Evolutionary conservation across 1,140 invertebrate species (phyloP).

Genomic region (Papilio helenus): DNA sequence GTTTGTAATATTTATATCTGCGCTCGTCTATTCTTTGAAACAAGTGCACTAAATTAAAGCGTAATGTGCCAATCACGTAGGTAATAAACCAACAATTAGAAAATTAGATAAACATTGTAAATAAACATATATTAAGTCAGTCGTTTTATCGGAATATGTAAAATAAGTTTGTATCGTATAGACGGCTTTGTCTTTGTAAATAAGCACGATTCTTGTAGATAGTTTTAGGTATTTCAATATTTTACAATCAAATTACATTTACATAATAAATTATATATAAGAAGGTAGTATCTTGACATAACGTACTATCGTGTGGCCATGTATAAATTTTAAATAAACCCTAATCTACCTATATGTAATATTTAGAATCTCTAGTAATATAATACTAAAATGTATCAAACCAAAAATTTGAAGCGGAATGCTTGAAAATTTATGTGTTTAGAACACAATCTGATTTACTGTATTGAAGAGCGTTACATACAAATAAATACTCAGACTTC

Average conservation of each 20-base stretch:
- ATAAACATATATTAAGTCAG: constrained; percentile 67
- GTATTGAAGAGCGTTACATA: constrained; percentile 64
- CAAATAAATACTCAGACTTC: constrained; percentile 39
- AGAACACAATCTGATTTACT: constrained; percentile 72
- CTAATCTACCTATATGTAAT: constrained; percentile 54
- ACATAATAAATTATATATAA: constrained; percentile 48
- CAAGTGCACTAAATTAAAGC: constrained; percentile 39
- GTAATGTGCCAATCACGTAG: constrained; percentile 61
- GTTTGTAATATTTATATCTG: constrained; percentile 36
- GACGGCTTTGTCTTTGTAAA: constrained; percentile 49
- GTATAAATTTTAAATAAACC: constrained; percentile 68
- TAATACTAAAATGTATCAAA: constrained; percentile 75
- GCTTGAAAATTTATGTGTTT: constrained; percentile 82
- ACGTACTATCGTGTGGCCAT: constrained; percentile 72
- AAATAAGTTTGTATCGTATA: constrained; percentile 32
- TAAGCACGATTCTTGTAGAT: constrained; percentile 58
- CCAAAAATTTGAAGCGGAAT: constrained; percentile 81
- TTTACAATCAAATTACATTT: constrained; percentile 51
- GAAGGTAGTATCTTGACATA: constrained; percentile 55
- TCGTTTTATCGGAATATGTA: constrained; percentile 50
- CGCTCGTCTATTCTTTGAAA: constrained; percentile 39
- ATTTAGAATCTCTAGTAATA: constrained; percentile 63
- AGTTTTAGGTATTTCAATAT: constrained; percentile 52
- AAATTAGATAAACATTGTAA: constrained; percentile 68
- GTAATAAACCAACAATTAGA: constrained; percentile 62